phyloP scores from a whole-genome alignment of 2,797 vertebrate genomes.

The Paguma larvata region DNA sequence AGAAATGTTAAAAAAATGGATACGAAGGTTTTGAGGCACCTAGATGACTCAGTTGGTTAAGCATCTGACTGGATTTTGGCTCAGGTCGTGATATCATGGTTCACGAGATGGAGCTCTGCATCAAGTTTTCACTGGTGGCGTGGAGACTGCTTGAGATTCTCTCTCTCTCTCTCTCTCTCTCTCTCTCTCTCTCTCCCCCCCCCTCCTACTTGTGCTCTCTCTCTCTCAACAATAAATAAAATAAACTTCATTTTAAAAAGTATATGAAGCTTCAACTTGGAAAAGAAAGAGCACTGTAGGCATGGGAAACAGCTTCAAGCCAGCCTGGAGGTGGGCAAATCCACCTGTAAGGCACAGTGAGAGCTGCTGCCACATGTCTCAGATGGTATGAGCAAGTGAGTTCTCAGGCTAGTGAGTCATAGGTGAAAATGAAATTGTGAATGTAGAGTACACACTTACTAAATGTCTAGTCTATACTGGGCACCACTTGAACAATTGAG shows the following conservation, averaged over 20 bases:
- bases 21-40: too few species aligned
- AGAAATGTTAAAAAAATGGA: too few species aligned
- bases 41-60: too few species aligned
- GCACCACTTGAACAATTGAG: neutral
- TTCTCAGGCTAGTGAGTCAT: neutral
- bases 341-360: fast-evolving
- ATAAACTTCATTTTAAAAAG: neutral
- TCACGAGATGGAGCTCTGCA: too few species aligned
- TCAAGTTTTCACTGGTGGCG: too few species aligned
- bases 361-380: neutral
- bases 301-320: neutral
- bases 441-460: neutral
- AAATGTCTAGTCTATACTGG: neutral
- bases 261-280: neutral
- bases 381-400: neutral
- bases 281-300: neutral
- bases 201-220: too few species aligned
- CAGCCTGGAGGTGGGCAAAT: neutral
- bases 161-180: too few species aligned
- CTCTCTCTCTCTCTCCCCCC: too few species aligned
- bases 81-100: too few species aligned
- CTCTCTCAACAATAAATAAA: too few species aligned
- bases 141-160: too few species aligned
- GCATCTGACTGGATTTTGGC: too few species aligned
- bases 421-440: neutral